Evolutionary conservation across 2,113 vertebrate genomes (phyloP).

Genomic region (Zeus faber): DNA sequence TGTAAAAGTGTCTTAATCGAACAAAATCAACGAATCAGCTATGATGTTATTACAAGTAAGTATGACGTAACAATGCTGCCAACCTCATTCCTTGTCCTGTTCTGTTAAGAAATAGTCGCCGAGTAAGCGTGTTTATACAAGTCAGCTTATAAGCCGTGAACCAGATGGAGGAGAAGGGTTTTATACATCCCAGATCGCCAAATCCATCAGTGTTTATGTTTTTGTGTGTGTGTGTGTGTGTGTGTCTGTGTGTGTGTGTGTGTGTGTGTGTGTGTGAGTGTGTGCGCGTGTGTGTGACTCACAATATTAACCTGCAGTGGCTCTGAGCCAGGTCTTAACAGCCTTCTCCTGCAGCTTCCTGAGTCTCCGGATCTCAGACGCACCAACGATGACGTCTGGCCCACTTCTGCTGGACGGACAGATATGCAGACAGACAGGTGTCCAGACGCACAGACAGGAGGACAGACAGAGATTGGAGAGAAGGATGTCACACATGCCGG

Average conservation of each 20-base stretch:
- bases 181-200: too few relatives aligned
- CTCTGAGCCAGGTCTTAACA: constrained; percentile 81
- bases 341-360: constrained; percentile 70
- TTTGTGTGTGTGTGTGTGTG: neutral
- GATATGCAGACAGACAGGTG: neutral
- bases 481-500: neutral
- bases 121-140: neutral
- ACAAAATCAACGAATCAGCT: too few relatives aligned
- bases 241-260: neutral
- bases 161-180: neutral
- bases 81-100: too few relatives aligned
- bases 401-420: constrained; percentile 21
- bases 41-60: too few relatives aligned
- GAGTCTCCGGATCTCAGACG: constrained; percentile 68
- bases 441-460: neutral
- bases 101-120: too few relatives aligned
- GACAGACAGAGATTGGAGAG: constrained; percentile 2
- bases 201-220: too few relatives aligned
- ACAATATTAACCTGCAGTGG: constrained; percentile 83
- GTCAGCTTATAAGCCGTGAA: neutral
- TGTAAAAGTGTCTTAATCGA: too few relatives aligned
- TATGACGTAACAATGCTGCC: too few relatives aligned
- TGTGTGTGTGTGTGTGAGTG: constrained; percentile 9
- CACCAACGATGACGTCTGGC: constrained; percentile 63
- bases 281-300: constrained; percentile 54